Conservation (phyloP, 2,888 invertebrate genomes). For the Hybos culiciformis region DNA sequence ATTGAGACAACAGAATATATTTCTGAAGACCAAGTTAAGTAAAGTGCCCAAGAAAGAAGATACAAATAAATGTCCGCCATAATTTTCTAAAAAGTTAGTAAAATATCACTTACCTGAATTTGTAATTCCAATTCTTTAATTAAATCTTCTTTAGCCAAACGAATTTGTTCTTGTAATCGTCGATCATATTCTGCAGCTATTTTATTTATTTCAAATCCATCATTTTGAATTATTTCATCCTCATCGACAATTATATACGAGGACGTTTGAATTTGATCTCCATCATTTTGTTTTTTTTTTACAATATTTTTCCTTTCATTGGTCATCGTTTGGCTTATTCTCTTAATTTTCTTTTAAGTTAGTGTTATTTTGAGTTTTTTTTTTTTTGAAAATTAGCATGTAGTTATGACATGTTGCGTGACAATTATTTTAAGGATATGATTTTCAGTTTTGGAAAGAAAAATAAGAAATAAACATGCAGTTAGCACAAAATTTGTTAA, state of each 20-base stretch:
- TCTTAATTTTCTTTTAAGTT: background rate
- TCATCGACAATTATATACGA: slow-evolving; percentile 32
- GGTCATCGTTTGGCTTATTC: background rate
- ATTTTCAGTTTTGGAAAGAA: too few relatives aligned
- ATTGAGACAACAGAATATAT: too few relatives aligned
- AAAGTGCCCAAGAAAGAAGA: too few relatives aligned
- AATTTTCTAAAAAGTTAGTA: background rate
- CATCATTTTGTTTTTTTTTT: background rate
- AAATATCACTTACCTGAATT: slow-evolving; percentile 61
- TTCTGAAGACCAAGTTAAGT: too few relatives aligned
- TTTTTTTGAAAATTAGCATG: background rate
- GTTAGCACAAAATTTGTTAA: slow-evolving; percentile 21
- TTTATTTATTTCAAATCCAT: slow-evolving; percentile 31
- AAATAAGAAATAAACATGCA: slow-evolving; percentile 27
- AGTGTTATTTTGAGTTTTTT: background rate
- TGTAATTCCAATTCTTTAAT: slow-evolving; percentile 55
- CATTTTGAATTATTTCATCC: slow-evolving; percentile 31
- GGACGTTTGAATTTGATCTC: slow-evolving; percentile 13
- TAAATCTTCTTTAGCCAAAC: slow-evolving; percentile 52
- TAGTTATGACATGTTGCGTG: slow-evolving; percentile 8
- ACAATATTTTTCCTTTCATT: too few relatives aligned
- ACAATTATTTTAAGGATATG: too few relatives aligned
- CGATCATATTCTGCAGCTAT: slow-evolving; percentile 38
- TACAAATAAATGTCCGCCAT: too few relatives aligned
- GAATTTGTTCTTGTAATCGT: slow-evolving; percentile 46